Evolutionary conservation across 2,888 invertebrate species (phyloP), one percentile per base, ranked within the genome.

Genomic region (Rotaria magnacalcarata): DNA sequence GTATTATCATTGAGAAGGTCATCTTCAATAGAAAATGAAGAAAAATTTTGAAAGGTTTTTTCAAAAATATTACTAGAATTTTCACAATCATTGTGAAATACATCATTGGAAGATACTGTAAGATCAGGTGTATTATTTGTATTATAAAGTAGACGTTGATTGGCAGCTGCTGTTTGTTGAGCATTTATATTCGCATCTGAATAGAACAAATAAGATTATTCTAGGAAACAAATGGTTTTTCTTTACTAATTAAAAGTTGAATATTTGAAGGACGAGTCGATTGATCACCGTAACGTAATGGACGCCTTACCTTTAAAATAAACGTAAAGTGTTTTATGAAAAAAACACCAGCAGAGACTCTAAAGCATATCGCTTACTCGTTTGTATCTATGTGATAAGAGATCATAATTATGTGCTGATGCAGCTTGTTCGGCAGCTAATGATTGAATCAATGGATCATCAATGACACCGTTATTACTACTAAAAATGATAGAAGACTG

Each of bases 271-370:
- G 47, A 21, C 80, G 80, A 80, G 47, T 80, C 10, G 80, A 43
- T 80, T 80, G 80, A 80, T 80, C 80, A 80, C 80, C 80, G n/a
- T 80, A 80, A 10, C 80, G 80, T n/a, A 80, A 47, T n/a, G 80
- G 80, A 47, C 47, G 43, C 47, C 80, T 21, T 10, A 80, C 80
- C 80, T 80, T 21, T 1, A 80, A 24, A 47, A 80, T 0, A 24
- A 47, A 24, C 11, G 3, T n/a, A 47, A 2, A 47, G 47, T 47
- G 8, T 5, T 4, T n/a, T 80, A 47, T 43, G 50, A 16, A 16
- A 52, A 52, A 14, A 52, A 52, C 52, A 52, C 1, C 34, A 34
- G 34, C 34, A 34, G 34, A 34, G 34, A 34, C 34, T 34, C 34
- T 34, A 34, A 34, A 47, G 4, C 47, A 21, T 75, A 24, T 75